These are phyloP conservation scores for Ceramica pisi DNA, from an alignment of 2,888 invertebrate genomes.

Conservation along the genomic window DNA sequence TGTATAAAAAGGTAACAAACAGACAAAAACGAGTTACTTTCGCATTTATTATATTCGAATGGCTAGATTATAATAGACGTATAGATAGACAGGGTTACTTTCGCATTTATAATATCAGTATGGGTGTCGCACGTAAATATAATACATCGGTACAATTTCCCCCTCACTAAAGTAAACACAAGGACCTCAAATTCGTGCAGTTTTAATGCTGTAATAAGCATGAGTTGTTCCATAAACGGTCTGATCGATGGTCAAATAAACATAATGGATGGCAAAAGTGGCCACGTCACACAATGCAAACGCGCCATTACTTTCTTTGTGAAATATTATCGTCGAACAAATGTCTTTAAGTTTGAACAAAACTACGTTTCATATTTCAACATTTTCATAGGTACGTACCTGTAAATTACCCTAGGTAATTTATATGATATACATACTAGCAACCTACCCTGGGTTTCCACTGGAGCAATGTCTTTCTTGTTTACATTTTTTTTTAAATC, in stretches of 20 bases:
- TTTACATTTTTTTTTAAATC: too few relatives aligned
- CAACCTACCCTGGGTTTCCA: too few relatives aligned
- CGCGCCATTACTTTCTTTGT: neutral
- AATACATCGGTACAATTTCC: neutral
- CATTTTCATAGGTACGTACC: neutral
- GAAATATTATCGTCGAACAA: neutral
- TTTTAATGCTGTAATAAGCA: conserved; percentile 6
- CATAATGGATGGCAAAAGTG: neutral
- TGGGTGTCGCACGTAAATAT: neutral
- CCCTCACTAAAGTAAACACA: neutral
- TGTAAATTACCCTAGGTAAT: neutral
- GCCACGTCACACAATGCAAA: neutral
- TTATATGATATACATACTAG: neutral
- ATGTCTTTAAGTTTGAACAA: neutral
- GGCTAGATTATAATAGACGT: too few relatives aligned
- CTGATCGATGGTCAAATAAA: neutral
- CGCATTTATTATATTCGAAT: too few relatives aligned
- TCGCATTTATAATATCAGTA: too few relatives aligned
- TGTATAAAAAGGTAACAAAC: too few relatives aligned
- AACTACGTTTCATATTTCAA: neutral
- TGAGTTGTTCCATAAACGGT: neutral
- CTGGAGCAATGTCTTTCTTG: too few relatives aligned
- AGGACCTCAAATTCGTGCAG: neutral
- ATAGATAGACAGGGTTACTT: too few relatives aligned
- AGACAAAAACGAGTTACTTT: too few relatives aligned